phyloP scores from a whole-genome alignment of 2,888 invertebrate genomes.

The Pachydiplax longipennis region DNA sequence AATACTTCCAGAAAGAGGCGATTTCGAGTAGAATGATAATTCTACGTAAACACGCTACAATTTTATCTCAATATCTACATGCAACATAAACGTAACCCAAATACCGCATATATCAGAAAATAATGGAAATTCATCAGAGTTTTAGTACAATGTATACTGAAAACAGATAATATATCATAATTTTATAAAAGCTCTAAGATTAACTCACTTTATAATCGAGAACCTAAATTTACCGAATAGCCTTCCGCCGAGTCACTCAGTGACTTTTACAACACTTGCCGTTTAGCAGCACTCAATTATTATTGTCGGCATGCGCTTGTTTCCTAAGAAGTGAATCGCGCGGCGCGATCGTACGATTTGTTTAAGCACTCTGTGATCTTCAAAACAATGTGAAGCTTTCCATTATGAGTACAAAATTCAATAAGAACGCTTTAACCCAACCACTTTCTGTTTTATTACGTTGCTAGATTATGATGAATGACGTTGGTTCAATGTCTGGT shows the following conservation, averaged over 20 bases:
- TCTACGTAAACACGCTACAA: too few species aligned
- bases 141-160: neutral
- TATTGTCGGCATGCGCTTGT: neutral
- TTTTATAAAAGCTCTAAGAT: neutral
- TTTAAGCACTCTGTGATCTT: too few species aligned
- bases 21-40: too few species aligned
- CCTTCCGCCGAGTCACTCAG: slow-evolving; percentile 35
- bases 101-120: too few species aligned
- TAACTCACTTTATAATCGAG: neutral
- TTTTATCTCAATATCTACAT: too few species aligned
- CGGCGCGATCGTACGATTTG: neutral
- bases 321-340: neutral
- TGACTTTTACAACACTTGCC: neutral
- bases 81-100: too few species aligned
- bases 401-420: too few species aligned
- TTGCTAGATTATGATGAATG: neutral
- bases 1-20: too few species aligned
- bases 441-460: too few species aligned
- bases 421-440: too few species aligned
- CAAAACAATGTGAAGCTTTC: too few species aligned
- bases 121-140: too few species aligned
- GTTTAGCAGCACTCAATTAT: neutral
- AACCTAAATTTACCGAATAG: neutral
- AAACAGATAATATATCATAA: neutral
- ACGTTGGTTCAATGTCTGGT: neutral